Evolutionary conservation across 2,888 invertebrate genomes (phyloP), one percentile per base, ranked within the genome.

Genomic region (Noctua janthe): DNA sequence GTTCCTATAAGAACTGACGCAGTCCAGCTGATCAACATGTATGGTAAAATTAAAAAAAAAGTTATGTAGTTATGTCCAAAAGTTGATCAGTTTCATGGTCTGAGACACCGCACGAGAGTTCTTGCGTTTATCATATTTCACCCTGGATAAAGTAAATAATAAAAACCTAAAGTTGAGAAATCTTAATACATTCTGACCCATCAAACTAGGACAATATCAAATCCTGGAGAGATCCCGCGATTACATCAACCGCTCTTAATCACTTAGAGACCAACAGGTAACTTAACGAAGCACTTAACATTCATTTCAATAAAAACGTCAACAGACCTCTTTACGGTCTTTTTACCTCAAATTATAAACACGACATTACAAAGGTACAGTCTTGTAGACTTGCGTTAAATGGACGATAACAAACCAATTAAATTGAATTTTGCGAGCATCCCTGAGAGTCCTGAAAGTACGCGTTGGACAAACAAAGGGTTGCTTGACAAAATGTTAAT

Each of bases 401-500:
- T 47, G 54, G 54, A 81, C 62, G 78, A 49, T 81, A 80, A 43
- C 59, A 80, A 82, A 62, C 29, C 64, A 82, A 66, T 66, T 82
- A 82, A 71, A 84, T 62, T 54, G 51, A 74, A 74, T 75, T 71
- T 86, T 51, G 62, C 43, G 64, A 70, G 64, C 69, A 73, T 54
- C 54, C 39, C 71, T 54, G 29, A 73, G 56, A 51, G 62, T 75
- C 35, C n/a, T 5, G 15, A 75, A 82, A 71, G 64, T 86, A 29
- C 73, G 71, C 59, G 47, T 73, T 85, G 39, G 47, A 51, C 71
- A 74, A 76, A 86, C 73, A 74, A 83, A 83, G 59, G 74, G 6
- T 74, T 56, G 62, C 47, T 54, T 64, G 64, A 43, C 35, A 73
- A 86, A 75, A 74, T 47, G 51, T 67, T 82, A 84, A 85, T 84